Base-by-base conservation (phyloP, 2,888 invertebrate species). In the Cetonia aurata region DNA sequence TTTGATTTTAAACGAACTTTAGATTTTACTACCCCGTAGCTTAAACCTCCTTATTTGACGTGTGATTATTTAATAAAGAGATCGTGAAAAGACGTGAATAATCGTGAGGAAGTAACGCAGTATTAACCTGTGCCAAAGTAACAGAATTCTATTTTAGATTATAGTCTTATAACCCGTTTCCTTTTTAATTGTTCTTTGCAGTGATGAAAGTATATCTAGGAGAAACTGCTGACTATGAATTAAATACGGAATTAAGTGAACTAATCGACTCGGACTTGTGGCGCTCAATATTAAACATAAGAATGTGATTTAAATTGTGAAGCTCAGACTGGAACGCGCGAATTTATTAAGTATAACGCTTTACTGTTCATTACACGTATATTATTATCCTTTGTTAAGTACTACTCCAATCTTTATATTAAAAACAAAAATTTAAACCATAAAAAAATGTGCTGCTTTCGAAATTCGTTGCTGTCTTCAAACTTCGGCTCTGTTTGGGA, bases 1-100 rank as follows among this genome's bases (percentile, higher is more conserved):
- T 84, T 83, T 84, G 83, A 84, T 83, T 84, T 82, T 83, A 83
- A 82, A 77, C 76, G 62, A 56, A 70, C 17, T 3, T 31, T 60
- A 31, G 13, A 56, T 31, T 37, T 56, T 53, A 37, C 2, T 4
- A 48, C 48, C 48, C 48, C 13, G 13, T 48, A 17, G 13, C 48
- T 48, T 48, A 13, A 17, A 6, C 6, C 46, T 25, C 8, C 13
- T 52, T 15, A 13, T 17, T 52, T 25, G 13, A 10, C 13, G 52
- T 52, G 52, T 13, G 37, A 37, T 37, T 37, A 37, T 37, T 37
- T 37, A 8, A 33, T 57, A 57, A 56, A 57, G 41, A 4, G n/a
- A 19, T 25, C 19, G 25, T 25, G 25, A 15, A 48, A n/a, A 10
- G 52, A 6, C 37, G 37, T 37, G 37, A 8, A 48, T 6, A 25